Conservation (phyloP, 1,140 invertebrate species). For the Adelges cooleyi region DNA sequence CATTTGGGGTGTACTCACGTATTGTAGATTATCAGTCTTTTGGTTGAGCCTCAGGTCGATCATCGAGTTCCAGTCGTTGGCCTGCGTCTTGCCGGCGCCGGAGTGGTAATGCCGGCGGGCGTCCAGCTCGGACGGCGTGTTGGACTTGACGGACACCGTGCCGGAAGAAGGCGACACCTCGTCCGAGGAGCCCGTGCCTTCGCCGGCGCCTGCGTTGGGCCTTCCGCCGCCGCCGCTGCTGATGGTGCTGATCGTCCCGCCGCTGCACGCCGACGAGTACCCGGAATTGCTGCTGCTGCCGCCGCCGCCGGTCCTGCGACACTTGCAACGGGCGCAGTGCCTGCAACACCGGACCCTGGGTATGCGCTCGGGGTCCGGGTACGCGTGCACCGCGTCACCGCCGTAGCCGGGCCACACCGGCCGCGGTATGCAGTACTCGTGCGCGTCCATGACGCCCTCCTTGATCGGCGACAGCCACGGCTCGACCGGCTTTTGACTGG, state of each 20-base stretch:
- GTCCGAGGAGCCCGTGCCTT: not conserved
- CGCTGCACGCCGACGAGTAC: constrained; percentile 7
- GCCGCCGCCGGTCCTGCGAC: not conserved
- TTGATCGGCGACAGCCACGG: constrained; percentile 30
- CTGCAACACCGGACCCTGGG: not conserved
- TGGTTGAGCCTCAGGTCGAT: constrained; percentile 11
- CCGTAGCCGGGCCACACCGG: constrained; percentile 31
- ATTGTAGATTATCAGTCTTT: constrained; percentile 25
- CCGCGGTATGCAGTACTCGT: constrained; percentile 30
- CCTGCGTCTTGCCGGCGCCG: not conserved
- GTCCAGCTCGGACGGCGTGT: not conserved
- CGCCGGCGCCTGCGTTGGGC: not conserved
- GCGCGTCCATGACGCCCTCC: constrained; percentile 30
- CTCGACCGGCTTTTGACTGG: not conserved
- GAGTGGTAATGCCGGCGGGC: not conserved
- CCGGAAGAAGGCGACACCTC: not conserved
- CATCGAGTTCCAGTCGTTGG: not conserved
- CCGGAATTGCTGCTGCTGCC: not conserved
- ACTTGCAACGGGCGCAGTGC: not conserved
- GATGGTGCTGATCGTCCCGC: not conserved
- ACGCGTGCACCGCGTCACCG: not conserved
- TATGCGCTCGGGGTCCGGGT: not conserved
- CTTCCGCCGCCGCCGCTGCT: not conserved
- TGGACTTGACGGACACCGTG: not conserved
- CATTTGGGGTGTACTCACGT: too few species aligned